Conservation (phyloP, 2,113 vertebrate genomes). For the Malurus alboscapulatus region DNA sequence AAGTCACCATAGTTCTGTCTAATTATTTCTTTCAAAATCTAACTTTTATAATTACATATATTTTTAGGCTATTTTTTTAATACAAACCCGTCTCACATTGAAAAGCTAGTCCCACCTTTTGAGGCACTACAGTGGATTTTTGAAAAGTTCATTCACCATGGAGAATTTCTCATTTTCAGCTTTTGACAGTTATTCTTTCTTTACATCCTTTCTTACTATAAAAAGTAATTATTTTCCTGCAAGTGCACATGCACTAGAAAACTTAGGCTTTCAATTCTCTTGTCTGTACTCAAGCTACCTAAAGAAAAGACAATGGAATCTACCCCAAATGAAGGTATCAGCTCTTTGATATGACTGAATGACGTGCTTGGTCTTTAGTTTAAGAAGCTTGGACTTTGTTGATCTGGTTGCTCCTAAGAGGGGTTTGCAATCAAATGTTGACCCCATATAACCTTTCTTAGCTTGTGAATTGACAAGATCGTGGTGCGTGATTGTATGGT, state of each 20-base stretch:
- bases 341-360: background rate
- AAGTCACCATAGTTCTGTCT: background rate
- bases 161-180: background rate
- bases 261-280: background rate
- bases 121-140: background rate
- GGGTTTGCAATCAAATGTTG: background rate
- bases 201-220: background rate
- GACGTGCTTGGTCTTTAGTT: background rate
- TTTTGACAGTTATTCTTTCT: background rate
- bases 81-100: background rate
- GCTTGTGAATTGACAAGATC: background rate
- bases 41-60: background rate
- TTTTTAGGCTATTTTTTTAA: background rate
- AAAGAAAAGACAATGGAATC: background rate
- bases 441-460: background rate
- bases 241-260: background rate
- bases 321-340: background rate
- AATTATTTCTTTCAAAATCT: background rate
- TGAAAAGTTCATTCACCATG: background rate
- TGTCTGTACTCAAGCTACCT: background rate
- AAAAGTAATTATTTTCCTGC: constrained; percentile 3
- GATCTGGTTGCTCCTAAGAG: background rate
- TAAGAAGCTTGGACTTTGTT: background rate
- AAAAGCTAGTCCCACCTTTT: background rate
- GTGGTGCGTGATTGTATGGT: background rate